Conservation (phyloP, 2,797 vertebrate genomes). For the Botia kubotai region DNA sequence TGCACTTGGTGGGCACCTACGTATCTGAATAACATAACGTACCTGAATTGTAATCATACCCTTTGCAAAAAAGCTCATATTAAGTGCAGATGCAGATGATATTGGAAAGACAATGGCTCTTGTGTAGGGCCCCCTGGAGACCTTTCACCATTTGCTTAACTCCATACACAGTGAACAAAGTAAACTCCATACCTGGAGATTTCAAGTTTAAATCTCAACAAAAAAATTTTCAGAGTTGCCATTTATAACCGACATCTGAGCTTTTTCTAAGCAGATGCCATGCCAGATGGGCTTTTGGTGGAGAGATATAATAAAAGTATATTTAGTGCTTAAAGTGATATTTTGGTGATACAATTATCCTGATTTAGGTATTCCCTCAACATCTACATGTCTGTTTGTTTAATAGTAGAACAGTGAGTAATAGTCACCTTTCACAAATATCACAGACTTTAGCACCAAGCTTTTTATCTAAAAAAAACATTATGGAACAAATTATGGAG, state of each 20-base stretch:
- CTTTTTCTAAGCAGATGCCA: background rate
- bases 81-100: too few species aligned
- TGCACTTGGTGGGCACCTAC: background rate
- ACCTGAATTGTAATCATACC: too few species aligned
- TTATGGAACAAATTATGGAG: too few species aligned
- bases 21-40: background rate
- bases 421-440: too few species aligned
- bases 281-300: slow-evolving; percentile 1
- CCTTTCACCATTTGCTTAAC: slow-evolving; percentile 63
- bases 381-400: background rate
- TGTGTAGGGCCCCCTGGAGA: slow-evolving; percentile 60
- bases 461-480: too few species aligned
- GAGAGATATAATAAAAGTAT: background rate
- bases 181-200: slow-evolving; percentile 54
- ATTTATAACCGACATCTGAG: slow-evolving; percentile 28
- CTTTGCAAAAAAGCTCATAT: too few species aligned
- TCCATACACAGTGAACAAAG: slow-evolving; percentile 51
- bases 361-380: too few species aligned
- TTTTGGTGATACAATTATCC: background rate
- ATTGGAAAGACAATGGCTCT: slow-evolving; percentile 31
- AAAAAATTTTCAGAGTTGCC: slow-evolving; percentile 34
- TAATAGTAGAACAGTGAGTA: background rate
- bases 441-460: too few species aligned
- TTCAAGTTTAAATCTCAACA: slow-evolving; percentile 52
- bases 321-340: slow-evolving; percentile 1